These are phyloP conservation scores for Hermatobates lingyangjiaoensis DNA, from an alignment of 1,140 invertebrate genomes.

Conservation along the genomic window DNA sequence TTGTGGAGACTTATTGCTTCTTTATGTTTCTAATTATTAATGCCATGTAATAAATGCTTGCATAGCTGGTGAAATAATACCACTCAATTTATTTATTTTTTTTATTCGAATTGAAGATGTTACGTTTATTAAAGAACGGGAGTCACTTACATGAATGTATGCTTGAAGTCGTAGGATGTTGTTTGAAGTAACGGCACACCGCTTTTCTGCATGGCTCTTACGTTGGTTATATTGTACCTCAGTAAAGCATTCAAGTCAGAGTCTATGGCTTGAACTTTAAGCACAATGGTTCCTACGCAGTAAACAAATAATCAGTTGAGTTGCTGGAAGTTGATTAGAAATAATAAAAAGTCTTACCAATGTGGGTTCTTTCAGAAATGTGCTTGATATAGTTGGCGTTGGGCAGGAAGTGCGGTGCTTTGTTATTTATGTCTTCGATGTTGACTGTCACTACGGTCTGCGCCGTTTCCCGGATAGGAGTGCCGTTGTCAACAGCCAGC, in stretches of 20 bases:
- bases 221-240: constrained; percentile 44
- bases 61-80: no score
- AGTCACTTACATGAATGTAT: constrained; percentile 33
- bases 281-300: constrained; percentile 29
- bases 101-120: no score
- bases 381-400: constrained; percentile 41
- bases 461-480: constrained; percentile 52
- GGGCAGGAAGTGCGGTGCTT: constrained; percentile 49
- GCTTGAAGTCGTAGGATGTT: constrained; percentile 39
- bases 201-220: constrained; percentile 51
- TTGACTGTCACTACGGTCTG: constrained; percentile 51
- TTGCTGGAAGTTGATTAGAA: background rate
- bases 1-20: no score
- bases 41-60: no score
- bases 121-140: background rate
- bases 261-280: constrained; percentile 44
- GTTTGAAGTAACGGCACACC: constrained; percentile 43
- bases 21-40: no score
- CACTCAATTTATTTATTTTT: no score
- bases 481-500: constrained; percentile 47
- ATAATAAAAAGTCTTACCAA: constrained; percentile 24
- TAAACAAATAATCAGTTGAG: background rate
- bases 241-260: constrained; percentile 46
- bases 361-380: constrained; percentile 45
- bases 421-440: constrained; percentile 64